These are phyloP conservation scores for Agrypnus murinus DNA, from an alignment of 2,888 invertebrate species.

Conservation along the genomic window DNA sequence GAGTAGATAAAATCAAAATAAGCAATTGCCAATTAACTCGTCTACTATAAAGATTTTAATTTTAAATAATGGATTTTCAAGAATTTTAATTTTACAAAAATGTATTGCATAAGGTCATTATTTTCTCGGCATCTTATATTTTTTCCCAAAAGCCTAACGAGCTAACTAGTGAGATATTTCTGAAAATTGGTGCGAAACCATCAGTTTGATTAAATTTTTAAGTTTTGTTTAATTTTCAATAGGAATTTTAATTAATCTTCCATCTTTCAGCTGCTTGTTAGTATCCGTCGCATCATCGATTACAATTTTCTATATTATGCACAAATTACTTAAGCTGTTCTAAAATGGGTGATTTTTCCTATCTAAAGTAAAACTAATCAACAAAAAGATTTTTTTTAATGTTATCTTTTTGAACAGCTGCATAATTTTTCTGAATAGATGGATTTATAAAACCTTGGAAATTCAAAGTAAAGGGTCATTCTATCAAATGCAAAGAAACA, in stretches of 20 bases:
- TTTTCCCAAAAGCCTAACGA: neutral
- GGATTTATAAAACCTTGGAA: too few species aligned
- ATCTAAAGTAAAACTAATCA: too few species aligned
- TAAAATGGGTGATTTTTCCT: too few species aligned
- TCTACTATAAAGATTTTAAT: neutral
- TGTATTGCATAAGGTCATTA: conserved; percentile 24
- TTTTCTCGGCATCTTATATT: conserved; percentile 5
- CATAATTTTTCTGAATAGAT: too few species aligned
- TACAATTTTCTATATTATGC: too few species aligned
- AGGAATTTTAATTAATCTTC: conserved; percentile 23
- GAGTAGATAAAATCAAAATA: conserved; percentile 28
- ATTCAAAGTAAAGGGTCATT: too few species aligned
- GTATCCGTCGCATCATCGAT: too few species aligned
- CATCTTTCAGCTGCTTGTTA: too few species aligned
- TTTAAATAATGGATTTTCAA: conserved; percentile 23
- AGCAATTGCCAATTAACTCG: conserved; percentile 32
- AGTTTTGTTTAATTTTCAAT: conserved; percentile 9
- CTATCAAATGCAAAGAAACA: too few species aligned
- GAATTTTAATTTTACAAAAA: conserved; percentile 19
- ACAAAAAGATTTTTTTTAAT: too few species aligned
- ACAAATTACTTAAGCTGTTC: too few species aligned
- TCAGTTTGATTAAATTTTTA: conserved; percentile 10
- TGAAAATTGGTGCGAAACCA: neutral
- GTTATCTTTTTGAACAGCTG: too few species aligned
- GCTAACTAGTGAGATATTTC: neutral